Percentiles rank a stretch among this genome's conserved stretches.
phyloP scores from a whole-genome alignment of 2,113 vertebrate genomes.

The Brachionichthys hirsutus region DNA sequence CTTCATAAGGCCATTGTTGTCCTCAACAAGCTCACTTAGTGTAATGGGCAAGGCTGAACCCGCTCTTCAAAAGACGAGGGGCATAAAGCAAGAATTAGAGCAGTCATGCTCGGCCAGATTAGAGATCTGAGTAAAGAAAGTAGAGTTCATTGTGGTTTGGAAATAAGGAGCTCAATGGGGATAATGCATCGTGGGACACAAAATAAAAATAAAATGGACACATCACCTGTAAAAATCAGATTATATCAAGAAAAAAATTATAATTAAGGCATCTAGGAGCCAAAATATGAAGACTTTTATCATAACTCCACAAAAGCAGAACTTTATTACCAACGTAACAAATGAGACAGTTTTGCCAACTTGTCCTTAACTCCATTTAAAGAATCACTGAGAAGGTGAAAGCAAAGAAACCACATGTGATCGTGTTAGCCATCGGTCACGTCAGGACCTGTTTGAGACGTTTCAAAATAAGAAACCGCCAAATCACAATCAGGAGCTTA shows the following conservation, averaged over 20 bases:
- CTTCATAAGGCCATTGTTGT: slow-evolving; percentile 70
- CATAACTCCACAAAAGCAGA: neutral
- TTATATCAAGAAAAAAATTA: neutral
- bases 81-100: slow-evolving; percentile 58
- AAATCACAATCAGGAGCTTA: neutral
- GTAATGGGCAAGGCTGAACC: slow-evolving; percentile 64
- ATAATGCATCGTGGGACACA: slow-evolving; percentile 43
- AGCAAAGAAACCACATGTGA: too few relatives aligned
- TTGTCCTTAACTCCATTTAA: neutral
- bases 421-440: too few relatives aligned
- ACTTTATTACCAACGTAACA: neutral
- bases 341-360: too few relatives aligned
- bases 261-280: neutral
- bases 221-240: slow-evolving; percentile 9
- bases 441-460: neutral
- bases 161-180: slow-evolving; percentile 53
- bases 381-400: neutral
- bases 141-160: slow-evolving; percentile 50
- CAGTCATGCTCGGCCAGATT: slow-evolving; percentile 69
- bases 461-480: neutral
- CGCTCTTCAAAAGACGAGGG: slow-evolving; percentile 57
- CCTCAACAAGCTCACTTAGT: slow-evolving; percentile 67
- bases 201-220: slow-evolving; percentile 30
- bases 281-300: neutral
- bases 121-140: slow-evolving; percentile 51